A percentile compares a stretch with the other conserved stretches of the same genome.
These are phyloP conservation scores for Clavelina lepadiformis DNA, from an alignment of 23 tunicate species.

Conservation along the genomic window DNA sequence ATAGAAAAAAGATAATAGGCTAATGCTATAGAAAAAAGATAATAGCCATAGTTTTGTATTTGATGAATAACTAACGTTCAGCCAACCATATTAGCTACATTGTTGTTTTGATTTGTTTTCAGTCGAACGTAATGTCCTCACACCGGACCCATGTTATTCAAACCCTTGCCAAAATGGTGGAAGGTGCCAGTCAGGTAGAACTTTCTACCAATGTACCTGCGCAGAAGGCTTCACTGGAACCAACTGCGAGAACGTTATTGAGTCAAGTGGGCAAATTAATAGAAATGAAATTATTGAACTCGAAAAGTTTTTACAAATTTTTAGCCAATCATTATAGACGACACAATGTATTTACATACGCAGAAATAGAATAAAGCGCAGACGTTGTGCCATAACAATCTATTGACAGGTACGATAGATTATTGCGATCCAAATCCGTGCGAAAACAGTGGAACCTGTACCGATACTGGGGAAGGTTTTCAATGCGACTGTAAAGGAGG, in stretches of 20 bases:
- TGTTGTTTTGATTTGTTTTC: too few relatives aligned
- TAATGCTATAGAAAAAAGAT: too few relatives aligned
- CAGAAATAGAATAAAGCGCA: not conserved
- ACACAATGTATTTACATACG: not conserved
- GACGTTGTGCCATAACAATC: not conserved
- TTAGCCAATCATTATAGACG: not conserved
- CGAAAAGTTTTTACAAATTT: not conserved
- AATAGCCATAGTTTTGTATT: too few relatives aligned
- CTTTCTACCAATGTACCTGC: slow-evolving; percentile 57
- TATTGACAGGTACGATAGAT: slow-evolving; percentile 8
- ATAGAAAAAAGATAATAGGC: not conserved
- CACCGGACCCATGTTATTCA: slow-evolving; percentile 58
- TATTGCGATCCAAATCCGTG: slow-evolving; percentile 77
- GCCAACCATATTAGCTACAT: too few relatives aligned
- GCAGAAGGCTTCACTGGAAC: slow-evolving; percentile 55
- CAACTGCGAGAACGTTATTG: slow-evolving; percentile 55
- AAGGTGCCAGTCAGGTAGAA: slow-evolving; percentile 17
- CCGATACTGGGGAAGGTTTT: slow-evolving; percentile 49
- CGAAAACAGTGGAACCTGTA: slow-evolving; percentile 50
- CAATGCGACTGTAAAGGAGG: slow-evolving; percentile 63
- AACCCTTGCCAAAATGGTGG: slow-evolving; percentile 88
- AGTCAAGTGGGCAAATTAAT: not conserved
- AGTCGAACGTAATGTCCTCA: too few relatives aligned
- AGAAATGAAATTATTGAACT: not conserved
- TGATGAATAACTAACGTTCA: too few relatives aligned